These are phyloP conservation scores for Pagetopsis macropterus DNA, from an alignment of 2,797 vertebrate genomes.

Conservation along the genomic window DNA sequence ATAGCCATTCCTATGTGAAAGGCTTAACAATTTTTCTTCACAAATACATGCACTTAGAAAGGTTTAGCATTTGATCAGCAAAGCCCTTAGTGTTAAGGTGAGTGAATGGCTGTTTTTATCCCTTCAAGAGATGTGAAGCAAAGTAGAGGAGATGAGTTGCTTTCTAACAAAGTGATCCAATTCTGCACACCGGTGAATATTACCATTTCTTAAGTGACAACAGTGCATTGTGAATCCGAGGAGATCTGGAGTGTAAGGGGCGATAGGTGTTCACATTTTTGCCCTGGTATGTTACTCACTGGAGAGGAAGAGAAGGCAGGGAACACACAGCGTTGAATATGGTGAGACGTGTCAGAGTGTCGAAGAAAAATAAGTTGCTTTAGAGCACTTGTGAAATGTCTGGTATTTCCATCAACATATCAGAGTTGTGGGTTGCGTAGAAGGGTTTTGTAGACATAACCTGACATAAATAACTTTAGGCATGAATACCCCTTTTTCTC, in stretches of 20 bases:
- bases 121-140: constrained; percentile 67
- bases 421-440: constrained; percentile 51
- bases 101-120: constrained; percentile 77
- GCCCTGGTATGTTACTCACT: constrained; percentile 55
- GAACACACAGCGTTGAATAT: constrained; percentile 47
- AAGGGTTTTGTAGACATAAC: constrained; percentile 58
- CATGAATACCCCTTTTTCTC: constrained; percentile 63
- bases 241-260: constrained; percentile 62
- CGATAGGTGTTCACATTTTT: constrained; percentile 63
- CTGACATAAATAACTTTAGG: constrained; percentile 69
- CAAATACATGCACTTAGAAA: constrained; percentile 69
- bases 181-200: constrained; percentile 65
- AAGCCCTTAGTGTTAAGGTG: constrained; percentile 66
- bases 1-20: constrained; percentile 73
- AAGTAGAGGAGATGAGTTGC: constrained; percentile 61
- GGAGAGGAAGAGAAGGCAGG: constrained; percentile 48
- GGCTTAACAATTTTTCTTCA: constrained; percentile 69
- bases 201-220: constrained; percentile 67
- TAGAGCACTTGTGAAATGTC: constrained; percentile 54
- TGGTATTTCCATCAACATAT: constrained; percentile 71
- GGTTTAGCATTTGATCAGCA: constrained; percentile 69
- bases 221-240: constrained; percentile 68
- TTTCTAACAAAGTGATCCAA: constrained; percentile 68
- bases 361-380: constrained; percentile 52
- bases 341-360: constrained; percentile 53